phyloP scores from a whole-genome alignment of 2,888 invertebrate genomes.

The Ormyrus rosae region DNA sequence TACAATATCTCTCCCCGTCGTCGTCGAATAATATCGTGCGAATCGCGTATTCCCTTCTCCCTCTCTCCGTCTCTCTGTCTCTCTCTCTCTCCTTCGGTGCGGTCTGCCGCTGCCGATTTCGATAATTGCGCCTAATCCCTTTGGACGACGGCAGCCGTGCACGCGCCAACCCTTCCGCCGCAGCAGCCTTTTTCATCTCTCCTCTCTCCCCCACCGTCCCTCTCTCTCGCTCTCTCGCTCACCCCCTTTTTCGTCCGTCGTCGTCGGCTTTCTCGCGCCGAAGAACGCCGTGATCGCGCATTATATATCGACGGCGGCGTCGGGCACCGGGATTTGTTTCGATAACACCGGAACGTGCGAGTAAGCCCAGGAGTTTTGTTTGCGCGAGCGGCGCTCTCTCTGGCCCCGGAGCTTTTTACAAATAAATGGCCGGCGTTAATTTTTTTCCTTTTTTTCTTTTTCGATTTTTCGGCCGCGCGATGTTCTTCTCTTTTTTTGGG shows the following conservation, averaged over 20 bases:
- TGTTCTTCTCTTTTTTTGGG: conserved; percentile 3
- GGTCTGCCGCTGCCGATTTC: conserved; percentile 68
- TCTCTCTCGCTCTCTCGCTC: conserved; percentile 49
- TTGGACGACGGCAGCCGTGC: conserved; percentile 63
- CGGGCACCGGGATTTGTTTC: conserved; percentile 69
- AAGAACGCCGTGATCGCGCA: conserved; percentile 37
- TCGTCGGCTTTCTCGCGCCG: neutral
- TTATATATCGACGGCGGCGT: conserved; percentile 45
- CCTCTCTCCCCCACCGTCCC: conserved; percentile 59
- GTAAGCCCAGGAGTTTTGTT: conserved; percentile 50
- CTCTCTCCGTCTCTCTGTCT: neutral
- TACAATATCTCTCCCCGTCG: neutral
- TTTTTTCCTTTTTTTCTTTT: conserved; percentile 15
- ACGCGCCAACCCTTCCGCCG: conserved; percentile 63
- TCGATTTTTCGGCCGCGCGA: conserved; percentile 5
- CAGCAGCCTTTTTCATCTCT: conserved; percentile 42
- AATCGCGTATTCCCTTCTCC: conserved; percentile 1
- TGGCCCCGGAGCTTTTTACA: conserved; percentile 31
- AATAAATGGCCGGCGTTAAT: conserved; percentile 38
- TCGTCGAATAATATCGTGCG: conserved; percentile 37
- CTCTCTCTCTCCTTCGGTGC: neutral
- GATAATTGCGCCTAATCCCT: conserved; percentile 73
- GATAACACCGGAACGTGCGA: conserved; percentile 64
- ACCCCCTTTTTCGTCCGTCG: conserved; percentile 56
- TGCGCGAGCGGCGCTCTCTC: conserved; percentile 24